phyloP scores from a whole-genome alignment of 2,888 invertebrate genomes.

The Acanthacorydalis orientalis region DNA sequence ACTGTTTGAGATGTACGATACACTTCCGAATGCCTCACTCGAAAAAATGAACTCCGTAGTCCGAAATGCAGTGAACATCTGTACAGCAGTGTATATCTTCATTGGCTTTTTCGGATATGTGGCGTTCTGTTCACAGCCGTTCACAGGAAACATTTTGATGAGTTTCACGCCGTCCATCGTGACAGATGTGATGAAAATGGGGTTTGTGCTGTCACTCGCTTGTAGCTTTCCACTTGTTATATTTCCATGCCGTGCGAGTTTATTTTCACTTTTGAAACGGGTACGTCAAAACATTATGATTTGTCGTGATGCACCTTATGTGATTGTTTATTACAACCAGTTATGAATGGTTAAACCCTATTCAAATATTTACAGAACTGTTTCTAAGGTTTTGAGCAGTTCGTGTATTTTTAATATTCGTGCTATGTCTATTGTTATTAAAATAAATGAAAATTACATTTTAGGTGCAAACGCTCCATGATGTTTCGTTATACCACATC shows the following conservation, averaged over 20 bases:
- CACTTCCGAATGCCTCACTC: conserved; percentile 69
- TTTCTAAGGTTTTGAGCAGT: neutral
- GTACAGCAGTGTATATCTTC: conserved; percentile 75
- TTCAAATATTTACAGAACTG: neutral
- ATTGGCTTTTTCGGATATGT: conserved; percentile 81
- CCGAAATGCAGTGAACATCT: conserved; percentile 77
- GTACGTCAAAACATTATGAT: conserved; percentile 30
- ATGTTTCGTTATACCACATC: conserved; percentile 51
- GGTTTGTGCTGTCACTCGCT: conserved; percentile 87
- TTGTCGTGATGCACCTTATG: neutral
- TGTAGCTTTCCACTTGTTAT: conserved; percentile 94
- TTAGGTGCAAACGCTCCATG: conserved; percentile 49
- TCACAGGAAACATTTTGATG: conserved; percentile 79
- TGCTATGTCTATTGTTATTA: neutral
- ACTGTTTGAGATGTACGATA: conserved; percentile 84
- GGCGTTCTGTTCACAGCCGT: conserved; percentile 63
- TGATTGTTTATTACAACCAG: too few relatives aligned
- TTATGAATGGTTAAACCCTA: too few relatives aligned
- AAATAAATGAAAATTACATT: conserved; percentile 9
- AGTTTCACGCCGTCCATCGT: conserved; percentile 66
- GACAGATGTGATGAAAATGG: conserved; percentile 82
- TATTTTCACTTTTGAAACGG: conserved; percentile 79
- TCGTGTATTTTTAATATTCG: too few relatives aligned
- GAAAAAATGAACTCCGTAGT: conserved; percentile 82
- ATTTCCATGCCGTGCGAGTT: conserved; percentile 87